Percentiles rank a stretch among this genome's conserved stretches.
These are phyloP conservation scores for Hemibagrus wyckioides DNA, from an alignment of 2,113 vertebrate species.

Conservation along the genomic window DNA sequence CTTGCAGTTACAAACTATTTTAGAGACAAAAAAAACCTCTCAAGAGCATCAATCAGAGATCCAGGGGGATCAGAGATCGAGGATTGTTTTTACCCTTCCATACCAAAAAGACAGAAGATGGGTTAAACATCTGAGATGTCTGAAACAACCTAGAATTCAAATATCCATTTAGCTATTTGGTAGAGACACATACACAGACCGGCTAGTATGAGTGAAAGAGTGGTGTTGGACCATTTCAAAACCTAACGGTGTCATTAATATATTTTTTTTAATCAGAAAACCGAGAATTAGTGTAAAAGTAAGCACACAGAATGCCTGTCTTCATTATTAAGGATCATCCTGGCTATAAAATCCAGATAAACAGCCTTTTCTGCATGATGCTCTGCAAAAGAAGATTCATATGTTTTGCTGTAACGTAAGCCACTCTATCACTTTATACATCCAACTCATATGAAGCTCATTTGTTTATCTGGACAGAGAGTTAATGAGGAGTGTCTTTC, in stretches of 20 bases:
- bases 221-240: not conserved
- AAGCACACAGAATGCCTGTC: not conserved
- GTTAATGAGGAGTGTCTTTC: slow-evolving; percentile 37
- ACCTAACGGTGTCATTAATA: not conserved
- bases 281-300: not conserved
- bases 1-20: slow-evolving; percentile 1
- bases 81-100: not conserved
- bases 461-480: slow-evolving; percentile 68
- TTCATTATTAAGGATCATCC: not conserved
- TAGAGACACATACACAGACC: not conserved
- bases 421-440: slow-evolving; percentile 27
- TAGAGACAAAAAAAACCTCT: not conserved
- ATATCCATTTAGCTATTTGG: not conserved
- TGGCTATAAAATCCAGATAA: not conserved
- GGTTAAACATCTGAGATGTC: not conserved
- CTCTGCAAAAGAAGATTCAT: not conserved
- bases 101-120: not conserved
- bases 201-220: not conserved
- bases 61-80: not conserved
- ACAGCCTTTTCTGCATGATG: not conserved
- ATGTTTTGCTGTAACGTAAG: slow-evolving; percentile 37
- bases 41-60: not conserved
- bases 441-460: slow-evolving; percentile 48
- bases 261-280: not conserved
- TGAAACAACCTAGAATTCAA: not conserved